A percentile compares a stretch with the other conserved stretches of the same genome.
phyloP scores from a whole-genome alignment of 2,113 vertebrate species.

The Phalacrocorax brasilianus region DNA sequence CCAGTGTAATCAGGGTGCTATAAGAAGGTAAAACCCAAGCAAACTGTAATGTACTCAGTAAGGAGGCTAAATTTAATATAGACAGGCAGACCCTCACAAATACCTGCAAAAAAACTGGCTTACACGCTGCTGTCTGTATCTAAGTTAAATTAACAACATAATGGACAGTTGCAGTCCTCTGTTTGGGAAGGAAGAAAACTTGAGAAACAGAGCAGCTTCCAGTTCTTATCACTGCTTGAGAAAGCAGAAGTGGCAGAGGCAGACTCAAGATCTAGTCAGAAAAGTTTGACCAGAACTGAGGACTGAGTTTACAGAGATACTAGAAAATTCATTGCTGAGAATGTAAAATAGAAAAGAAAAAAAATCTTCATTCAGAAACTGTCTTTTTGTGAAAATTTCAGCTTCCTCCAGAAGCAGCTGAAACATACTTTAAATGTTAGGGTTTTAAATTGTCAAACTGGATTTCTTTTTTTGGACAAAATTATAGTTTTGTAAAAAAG shows the following conservation, averaged over 20 bases:
- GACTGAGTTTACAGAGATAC: neutral
- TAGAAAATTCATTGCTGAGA: neutral
- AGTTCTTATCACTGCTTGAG: neutral
- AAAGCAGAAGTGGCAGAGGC: neutral
- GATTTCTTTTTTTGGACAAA: slow-evolving; percentile 16
- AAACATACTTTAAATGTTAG: neutral
- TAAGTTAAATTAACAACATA: neutral
- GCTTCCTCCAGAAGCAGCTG: neutral
- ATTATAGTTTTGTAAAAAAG: neutral
- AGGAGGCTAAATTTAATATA: neutral
- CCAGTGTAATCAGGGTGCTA: accelerated
- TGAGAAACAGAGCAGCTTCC: neutral
- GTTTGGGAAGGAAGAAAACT: neutral
- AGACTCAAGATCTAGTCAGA: neutral
- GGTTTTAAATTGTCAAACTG: neutral
- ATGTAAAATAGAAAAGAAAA: neutral
- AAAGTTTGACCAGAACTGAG: neutral
- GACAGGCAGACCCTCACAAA: neutral
- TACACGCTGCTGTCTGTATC: neutral
- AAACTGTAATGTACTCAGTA: neutral
- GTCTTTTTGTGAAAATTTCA: neutral
- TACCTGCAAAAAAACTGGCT: neutral
- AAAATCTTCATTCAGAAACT: neutral
- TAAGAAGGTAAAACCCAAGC: neutral
- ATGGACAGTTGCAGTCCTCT: neutral